Evolutionary conservation across 2,113 vertebrate genomes (phyloP).

Genomic region (Geothlypis trichas): DNA sequence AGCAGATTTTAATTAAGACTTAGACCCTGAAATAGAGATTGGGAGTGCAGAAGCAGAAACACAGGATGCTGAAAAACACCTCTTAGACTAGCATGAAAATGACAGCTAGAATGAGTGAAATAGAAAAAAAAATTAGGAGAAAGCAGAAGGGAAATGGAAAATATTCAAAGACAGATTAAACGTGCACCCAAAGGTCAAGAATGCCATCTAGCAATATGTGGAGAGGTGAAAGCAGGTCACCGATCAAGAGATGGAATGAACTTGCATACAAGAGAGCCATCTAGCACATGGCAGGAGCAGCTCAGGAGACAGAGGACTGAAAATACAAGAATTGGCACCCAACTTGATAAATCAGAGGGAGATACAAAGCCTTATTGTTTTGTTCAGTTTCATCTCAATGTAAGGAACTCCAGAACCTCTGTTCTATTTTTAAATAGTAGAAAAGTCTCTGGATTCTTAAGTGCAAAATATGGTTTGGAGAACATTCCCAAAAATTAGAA

Average conservation of each 20-base stretch:
- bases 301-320: not conserved
- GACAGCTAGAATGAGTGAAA: not conserved
- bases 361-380: not conserved
- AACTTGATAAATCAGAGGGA: not conserved
- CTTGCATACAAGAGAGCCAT: not conserved
- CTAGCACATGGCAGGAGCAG: not conserved
- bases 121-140: not conserved
- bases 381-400: not conserved
- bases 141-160: conserved; percentile 29
- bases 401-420: not conserved
- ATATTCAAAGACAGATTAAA: conserved; percentile 36
- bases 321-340: not conserved
- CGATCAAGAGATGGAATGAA: not conserved
- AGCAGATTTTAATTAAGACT: not conserved
- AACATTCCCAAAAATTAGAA: not conserved
- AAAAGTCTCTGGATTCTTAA: not conserved
- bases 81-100: not conserved
- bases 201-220: conserved; percentile 6
- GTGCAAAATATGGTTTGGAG: not conserved
- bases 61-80: not conserved
- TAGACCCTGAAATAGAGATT: not conserved
- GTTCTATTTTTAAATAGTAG: not conserved
- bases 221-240: not conserved
- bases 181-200: conserved; percentile 20
- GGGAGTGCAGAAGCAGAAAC: not conserved